Evolutionary conservation across 2,797 vertebrate genomes (phyloP), one percentile per base, ranked within the genome.

Genomic region (Neostethus bicornis): DNA sequence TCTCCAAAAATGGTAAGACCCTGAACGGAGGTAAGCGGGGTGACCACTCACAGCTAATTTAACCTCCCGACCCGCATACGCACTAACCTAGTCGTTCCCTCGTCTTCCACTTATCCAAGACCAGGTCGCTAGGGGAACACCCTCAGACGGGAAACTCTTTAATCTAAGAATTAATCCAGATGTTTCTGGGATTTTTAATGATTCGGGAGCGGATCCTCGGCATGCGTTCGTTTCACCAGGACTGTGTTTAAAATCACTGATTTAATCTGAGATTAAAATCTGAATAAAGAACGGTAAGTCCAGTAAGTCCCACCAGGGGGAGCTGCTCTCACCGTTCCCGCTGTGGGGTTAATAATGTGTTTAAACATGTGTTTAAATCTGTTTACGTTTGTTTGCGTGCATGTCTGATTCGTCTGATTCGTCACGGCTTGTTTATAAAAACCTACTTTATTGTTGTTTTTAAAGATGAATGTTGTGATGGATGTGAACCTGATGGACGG

Each of bases 1-100:
- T 94, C 91, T 94, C 92, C 90, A 96, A 93, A 86, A 92, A 94
- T 92, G 95, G 95, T 96, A 97, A 96, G 95, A 94, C 61, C 66
- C 63, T 61, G 67, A 73, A 60, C 12, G 4, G n/a, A n/a, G n/a
- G n/a, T n/a, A n/a, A n/a, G n/a, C n/a, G n/a, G n/a, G n/a, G n/a
- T n/a, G n/a, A n/a, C n/a, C n/a, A n/a, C n/a, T n/a, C n/a, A n/a
- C n/a, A n/a, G n/a, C n/a, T n/a, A n/a, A n/a, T n/a, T n/a, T n/a
- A n/a, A n/a, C n/a, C n/a, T n/a, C n/a, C n/a, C n/a, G n/a, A n/a
- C n/a, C n/a, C n/a, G n/a, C n/a, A n/a, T n/a, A n/a, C n/a, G n/a
- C n/a, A n/a, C n/a, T n/a, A n/a, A n/a, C n/a, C n/a, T n/a, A n/a
- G n/a, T n/a, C n/a, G n/a, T n/a, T n/a, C n/a, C n/a, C n/a, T n/a